These are phyloP conservation scores for Epinephelus fuscoguttatus DNA, from an alignment of 2,113 vertebrate genomes.

Conservation along the genomic window DNA sequence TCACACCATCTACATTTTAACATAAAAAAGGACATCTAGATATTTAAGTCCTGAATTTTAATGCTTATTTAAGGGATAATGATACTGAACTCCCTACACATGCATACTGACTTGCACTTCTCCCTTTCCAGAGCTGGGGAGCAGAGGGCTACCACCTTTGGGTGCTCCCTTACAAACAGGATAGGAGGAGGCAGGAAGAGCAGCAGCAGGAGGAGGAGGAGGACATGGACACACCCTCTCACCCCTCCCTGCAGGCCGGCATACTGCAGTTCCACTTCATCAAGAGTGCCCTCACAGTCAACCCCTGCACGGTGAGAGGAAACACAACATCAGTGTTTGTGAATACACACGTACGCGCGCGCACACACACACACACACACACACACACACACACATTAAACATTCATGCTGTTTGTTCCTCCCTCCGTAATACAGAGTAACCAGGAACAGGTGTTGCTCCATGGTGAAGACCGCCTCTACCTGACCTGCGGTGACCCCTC, in stretches of 20 bases:
- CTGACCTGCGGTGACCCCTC: conserved; percentile 95
- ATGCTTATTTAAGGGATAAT: not conserved
- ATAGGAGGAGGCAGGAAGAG: conserved; percentile 68
- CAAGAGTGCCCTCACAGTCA: conserved; percentile 97
- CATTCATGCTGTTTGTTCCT: not conserved
- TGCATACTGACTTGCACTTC: not conserved
- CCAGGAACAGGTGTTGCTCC: conserved; percentile 97
- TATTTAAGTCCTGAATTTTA: not conserved
- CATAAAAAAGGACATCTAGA: not conserved
- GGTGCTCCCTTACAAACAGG: conserved; percentile 89
- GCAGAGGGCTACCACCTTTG: conserved; percentile 98
- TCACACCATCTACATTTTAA: not conserved
- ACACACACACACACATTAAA: not conserved
- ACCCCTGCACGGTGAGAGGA: conserved; percentile 95
- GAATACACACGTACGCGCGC: not conserved
- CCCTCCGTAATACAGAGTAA: conserved; percentile 87
- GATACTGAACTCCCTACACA: too few species aligned
- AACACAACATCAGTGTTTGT: not conserved
- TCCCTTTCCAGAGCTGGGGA: conserved; percentile 92
- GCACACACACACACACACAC: not conserved
- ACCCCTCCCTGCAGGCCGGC: conserved; percentile 82
- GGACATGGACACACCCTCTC: conserved; percentile 56
- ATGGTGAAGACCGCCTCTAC: conserved; percentile 97
- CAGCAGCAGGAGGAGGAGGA: conserved; percentile 60
- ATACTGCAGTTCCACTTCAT: conserved; percentile 98